Conservation (phyloP, 1,140 invertebrate species). For the Nephotettix cincticeps region DNA sequence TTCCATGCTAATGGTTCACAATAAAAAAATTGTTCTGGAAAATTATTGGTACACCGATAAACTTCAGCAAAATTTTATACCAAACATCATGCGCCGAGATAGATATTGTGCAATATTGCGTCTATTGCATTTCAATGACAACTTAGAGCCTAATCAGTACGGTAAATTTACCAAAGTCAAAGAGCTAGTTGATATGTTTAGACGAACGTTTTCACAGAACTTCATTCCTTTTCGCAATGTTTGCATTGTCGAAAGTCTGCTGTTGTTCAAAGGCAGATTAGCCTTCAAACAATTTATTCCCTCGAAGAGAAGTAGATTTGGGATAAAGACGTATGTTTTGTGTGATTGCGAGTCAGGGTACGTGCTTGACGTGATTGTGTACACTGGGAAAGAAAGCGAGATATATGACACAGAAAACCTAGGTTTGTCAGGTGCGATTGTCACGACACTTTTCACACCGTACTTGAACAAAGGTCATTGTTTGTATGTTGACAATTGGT, state of each 20-base stretch:
- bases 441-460: too few relatives aligned
- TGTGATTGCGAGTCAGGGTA: constrained; percentile 43
- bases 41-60: background rate
- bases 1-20: background rate
- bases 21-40: background rate
- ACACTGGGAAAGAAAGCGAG: constrained; percentile 37
- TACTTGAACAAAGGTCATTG: constrained; percentile 40
- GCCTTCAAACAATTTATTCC: constrained; percentile 3
- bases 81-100: background rate
- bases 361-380: constrained; percentile 45
- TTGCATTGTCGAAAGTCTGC: constrained; percentile 37
- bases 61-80: background rate
- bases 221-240: constrained; percentile 36
- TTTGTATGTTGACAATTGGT: constrained; percentile 43
- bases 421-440: too few relatives aligned
- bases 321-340: constrained; percentile 27
- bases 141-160: background rate
- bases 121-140: background rate
- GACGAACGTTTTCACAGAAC: background rate
- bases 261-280: background rate
- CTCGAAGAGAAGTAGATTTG: constrained; percentile 7
- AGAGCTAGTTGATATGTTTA: background rate
- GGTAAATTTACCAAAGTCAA: background rate
- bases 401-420: too few relatives aligned
- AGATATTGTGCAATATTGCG: background rate